These are phyloP conservation scores for Dromococcyx pavoninus DNA, from an alignment of 2,797 vertebrate species.

Conservation along the genomic window DNA sequence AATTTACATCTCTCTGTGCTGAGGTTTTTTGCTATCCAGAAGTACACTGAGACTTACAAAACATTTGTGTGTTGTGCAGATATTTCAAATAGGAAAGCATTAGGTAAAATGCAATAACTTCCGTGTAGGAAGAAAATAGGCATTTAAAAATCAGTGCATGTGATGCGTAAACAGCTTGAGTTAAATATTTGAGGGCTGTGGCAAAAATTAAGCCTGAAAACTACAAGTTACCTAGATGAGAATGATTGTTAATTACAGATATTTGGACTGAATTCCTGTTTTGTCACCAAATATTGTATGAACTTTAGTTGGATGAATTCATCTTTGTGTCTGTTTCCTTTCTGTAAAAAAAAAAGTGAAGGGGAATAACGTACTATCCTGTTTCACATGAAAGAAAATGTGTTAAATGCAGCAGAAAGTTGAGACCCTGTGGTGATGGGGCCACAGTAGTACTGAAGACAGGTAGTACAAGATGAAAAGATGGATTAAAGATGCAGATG, in stretches of 20 bases:
- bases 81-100: not conserved
- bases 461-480: not conserved
- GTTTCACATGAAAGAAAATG: not conserved
- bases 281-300: not conserved
- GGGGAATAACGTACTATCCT: not conserved
- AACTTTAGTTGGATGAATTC: not conserved
- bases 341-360: not conserved
- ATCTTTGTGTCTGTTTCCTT: not conserved
- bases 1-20: not conserved
- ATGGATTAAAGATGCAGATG: not conserved
- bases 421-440: not conserved
- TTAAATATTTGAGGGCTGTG: not conserved
- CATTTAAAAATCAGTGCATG: not conserved
- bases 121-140: not conserved
- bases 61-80: not conserved
- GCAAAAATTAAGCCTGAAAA: not conserved
- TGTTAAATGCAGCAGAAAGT: not conserved
- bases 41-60: not conserved
- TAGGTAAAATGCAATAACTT: not conserved
- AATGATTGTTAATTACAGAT: not conserved
- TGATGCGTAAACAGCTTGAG: not conserved
- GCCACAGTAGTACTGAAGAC: not conserved
- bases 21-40: not conserved
- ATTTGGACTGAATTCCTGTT: not conserved
- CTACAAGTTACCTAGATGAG: not conserved